Base-by-base conservation (phyloP, 1,140 invertebrate genomes). In the Ectropis grisescens region DNA sequence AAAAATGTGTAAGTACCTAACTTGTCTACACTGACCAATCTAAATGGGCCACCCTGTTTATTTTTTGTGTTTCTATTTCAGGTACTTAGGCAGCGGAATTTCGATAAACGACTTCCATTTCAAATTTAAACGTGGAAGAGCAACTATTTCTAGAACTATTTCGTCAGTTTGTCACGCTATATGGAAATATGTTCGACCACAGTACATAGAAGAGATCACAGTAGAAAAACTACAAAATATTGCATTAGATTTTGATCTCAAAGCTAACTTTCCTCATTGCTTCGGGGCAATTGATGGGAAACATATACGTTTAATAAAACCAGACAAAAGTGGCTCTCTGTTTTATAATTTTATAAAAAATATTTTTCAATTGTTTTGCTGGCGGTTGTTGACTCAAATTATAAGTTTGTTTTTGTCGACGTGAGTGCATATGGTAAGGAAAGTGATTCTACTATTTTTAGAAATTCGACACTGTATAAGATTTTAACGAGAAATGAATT, bases 311-410 rank as follows among this genome's bases (percentile, higher is more conserved):
- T 16, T 31, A 31, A 27, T 38, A 13, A 22, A 22, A 16, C 67
- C 69, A 22, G 37, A 38, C 22, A 49, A 68, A 27, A 59, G 57
- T 60, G 74, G 75, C 19, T 70, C 61, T 2, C 30, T 58, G 24
- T 84, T 61, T 55, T 84, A 62, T 46, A 85, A 85, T 56, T n/a
- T n/a, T 48, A 45, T 33, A 53, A 48, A 44, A 13, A 40, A 15
- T 46, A 35, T 47, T 83, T 71, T 52, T 81, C 67, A 12, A 62
- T 83, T 25, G 75, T 85, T 14, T 42, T 85, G 9, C 47, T 83
- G 24, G 84, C 71, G 2, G 25, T 85, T 6, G 81, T 79, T 12
- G 80, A 86, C 58, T 69, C 70, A 2, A 55, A 83, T 35, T 84
- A 65, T 45, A 71, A 69, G 33, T 84, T 84, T 56, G 49, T 72